phyloP scores from a whole-genome alignment of 2,797 vertebrate species.

The Rhodeus uyekii region DNA sequence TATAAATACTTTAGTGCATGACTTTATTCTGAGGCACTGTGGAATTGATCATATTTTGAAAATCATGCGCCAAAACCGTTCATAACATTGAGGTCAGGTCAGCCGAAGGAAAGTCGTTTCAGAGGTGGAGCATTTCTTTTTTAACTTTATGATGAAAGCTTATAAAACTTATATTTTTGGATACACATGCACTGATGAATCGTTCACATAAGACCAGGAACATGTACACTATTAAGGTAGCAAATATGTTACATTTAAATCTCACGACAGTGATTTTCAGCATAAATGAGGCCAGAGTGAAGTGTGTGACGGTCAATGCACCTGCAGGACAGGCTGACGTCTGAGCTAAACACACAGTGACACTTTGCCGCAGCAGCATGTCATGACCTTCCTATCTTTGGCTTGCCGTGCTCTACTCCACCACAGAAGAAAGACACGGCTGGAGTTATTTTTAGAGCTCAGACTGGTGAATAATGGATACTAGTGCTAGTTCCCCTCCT shows the following conservation, averaged over 20 bases:
- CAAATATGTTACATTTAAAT: not conserved
- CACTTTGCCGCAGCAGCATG: slow-evolving; percentile 57
- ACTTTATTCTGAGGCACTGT: not conserved
- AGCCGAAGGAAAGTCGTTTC: not conserved
- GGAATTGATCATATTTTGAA: not conserved
- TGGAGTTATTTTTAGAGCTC: slow-evolving; percentile 75
- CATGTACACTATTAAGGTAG: not conserved
- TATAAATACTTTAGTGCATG: not conserved
- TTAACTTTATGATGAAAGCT: not conserved
- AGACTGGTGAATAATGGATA: slow-evolving; percentile 77
- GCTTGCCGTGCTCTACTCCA: slow-evolving; percentile 55
- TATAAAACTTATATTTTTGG: not conserved
- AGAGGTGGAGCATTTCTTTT: not conserved
- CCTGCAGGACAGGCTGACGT: slow-evolving; percentile 52
- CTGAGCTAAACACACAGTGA: slow-evolving; percentile 52
- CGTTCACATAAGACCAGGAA: not conserved
- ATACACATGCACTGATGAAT: not conserved
- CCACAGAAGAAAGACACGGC: slow-evolving; percentile 52
- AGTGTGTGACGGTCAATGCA: slow-evolving; percentile 5
- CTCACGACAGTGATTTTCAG: not conserved
- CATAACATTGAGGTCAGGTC: no score
- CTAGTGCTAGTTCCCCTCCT: slow-evolving; percentile 29
- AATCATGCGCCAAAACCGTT: not conserved
- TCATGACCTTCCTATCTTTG: slow-evolving; percentile 77
- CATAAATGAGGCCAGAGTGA: not conserved